Conservation (phyloP, 2,797 vertebrate genomes). For the Hemitrygon akajei region DNA sequence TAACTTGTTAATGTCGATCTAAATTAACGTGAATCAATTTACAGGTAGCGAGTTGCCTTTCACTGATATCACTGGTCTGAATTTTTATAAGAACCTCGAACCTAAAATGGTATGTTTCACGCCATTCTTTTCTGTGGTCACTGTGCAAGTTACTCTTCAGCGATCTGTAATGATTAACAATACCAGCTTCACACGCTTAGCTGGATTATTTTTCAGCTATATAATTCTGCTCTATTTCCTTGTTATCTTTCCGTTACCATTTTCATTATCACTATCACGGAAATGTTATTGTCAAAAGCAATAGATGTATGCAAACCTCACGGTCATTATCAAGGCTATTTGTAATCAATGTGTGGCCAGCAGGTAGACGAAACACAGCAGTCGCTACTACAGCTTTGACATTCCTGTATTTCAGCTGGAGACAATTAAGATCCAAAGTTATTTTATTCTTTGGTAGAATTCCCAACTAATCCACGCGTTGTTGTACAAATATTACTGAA, state of each 20-base stretch:
- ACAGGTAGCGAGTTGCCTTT: conserved; percentile 2
- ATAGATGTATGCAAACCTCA: neutral
- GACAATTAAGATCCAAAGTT: conserved; percentile 4
- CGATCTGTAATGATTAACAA: neutral
- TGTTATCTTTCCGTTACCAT: neutral
- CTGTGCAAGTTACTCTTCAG: neutral
- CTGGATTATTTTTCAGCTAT: neutral
- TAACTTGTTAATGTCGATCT: neutral
- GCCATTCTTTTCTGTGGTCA: neutral
- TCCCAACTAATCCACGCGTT: conserved; percentile 1
- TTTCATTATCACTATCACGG: neutral
- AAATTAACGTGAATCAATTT: neutral
- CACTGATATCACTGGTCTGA: neutral
- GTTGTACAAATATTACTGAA: conserved; percentile 7
- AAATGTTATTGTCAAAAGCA: neutral
- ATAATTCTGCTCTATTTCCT: neutral
- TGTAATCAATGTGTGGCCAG: neutral
- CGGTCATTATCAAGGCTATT: neutral
- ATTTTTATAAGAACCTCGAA: neutral
- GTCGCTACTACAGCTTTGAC: neutral
- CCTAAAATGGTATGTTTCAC: neutral
- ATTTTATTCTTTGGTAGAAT: neutral
- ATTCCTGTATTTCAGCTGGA: neutral
- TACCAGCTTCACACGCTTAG: neutral
- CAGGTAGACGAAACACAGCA: neutral